Evolutionary conservation across 2,797 vertebrate genomes (phyloP).

Genomic region (Yasuhikotakia modesta): DNA sequence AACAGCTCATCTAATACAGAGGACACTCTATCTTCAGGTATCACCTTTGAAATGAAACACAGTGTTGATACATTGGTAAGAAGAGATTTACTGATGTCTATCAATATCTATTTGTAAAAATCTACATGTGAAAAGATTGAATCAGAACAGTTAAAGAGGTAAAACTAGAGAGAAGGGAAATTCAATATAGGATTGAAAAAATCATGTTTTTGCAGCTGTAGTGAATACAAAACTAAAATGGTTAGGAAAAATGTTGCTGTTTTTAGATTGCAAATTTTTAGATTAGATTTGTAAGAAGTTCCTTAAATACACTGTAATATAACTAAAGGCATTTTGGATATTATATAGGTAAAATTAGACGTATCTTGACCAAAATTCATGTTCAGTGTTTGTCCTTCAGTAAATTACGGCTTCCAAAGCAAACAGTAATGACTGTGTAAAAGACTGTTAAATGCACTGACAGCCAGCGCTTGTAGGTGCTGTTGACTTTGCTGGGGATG

Average conservation of each 20-base stretch:
- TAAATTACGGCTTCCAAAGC: not conserved
- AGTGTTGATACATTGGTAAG: too few species aligned
- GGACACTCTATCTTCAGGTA: too few species aligned
- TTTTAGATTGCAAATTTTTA: conserved; percentile 30
- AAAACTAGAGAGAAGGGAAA: too few species aligned
- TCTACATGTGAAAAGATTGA: too few species aligned
- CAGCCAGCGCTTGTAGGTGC: not conserved
- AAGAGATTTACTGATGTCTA: not conserved
- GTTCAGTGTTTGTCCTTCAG: conserved; percentile 10
- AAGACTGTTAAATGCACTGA: not conserved
- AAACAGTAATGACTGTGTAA: conserved; percentile 2
- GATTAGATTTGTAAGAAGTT: conserved; percentile 33
- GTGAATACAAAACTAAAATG: not conserved
- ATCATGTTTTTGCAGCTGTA: not conserved
- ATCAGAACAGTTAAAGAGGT: too few species aligned
- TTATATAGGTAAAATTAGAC: conserved; percentile 4
- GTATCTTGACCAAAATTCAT: conserved; percentile 16
- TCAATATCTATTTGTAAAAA: conserved; percentile 2
- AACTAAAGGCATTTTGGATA: conserved; percentile 3
- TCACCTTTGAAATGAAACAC: too few species aligned
- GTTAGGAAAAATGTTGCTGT: too few species aligned
- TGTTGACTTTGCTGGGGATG: not conserved
- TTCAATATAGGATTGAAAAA: too few species aligned
- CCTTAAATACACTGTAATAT: conserved; percentile 31
- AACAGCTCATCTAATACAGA: not conserved